These are phyloP conservation scores for Andrena chrysosceles DNA, from an alignment of 2,888 invertebrate species.

Conservation along the genomic window DNA sequence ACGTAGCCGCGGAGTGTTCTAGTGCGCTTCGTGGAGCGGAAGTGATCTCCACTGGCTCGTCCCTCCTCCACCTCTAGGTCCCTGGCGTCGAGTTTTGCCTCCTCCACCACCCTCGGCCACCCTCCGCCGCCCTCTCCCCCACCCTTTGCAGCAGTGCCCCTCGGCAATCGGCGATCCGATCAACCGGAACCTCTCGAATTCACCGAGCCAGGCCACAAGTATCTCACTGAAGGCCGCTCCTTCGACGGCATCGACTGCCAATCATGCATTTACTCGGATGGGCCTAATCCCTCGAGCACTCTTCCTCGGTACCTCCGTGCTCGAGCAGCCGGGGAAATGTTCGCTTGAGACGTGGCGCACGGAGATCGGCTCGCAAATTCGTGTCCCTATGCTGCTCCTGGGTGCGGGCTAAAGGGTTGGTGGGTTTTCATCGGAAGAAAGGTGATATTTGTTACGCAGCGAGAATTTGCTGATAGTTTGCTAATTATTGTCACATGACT, in stretches of 20 bases:
- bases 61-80: slow-evolving; percentile 53
- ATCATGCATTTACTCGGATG: slow-evolving; percentile 81
- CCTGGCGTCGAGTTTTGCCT: slow-evolving; percentile 62
- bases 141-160: slow-evolving; percentile 55
- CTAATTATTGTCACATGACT: no score
- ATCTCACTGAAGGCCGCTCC: slow-evolving; percentile 77
- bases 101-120: slow-evolving; percentile 21
- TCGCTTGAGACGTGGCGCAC: slow-evolving; percentile 17
- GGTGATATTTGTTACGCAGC: no score
- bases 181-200: slow-evolving; percentile 80
- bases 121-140: slow-evolving; percentile 41
- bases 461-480: no score
- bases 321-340: slow-evolving; percentile 18
- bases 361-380: background rate
- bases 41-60: slow-evolving; percentile 65
- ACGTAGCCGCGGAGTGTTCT: slow-evolving; percentile 67
- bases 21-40: slow-evolving; percentile 74
- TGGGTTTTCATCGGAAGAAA: no score
- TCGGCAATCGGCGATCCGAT: slow-evolving; percentile 79
- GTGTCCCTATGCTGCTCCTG: background rate
- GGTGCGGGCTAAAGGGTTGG: no score
- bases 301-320: slow-evolving; percentile 39
- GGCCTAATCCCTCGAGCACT: slow-evolving; percentile 81
- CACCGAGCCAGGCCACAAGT: slow-evolving; percentile 79
- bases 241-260: slow-evolving; percentile 76